Evolutionary conservation across 1,140 invertebrate species (phyloP).

Genomic region (Hesperophylax magnus): DNA sequence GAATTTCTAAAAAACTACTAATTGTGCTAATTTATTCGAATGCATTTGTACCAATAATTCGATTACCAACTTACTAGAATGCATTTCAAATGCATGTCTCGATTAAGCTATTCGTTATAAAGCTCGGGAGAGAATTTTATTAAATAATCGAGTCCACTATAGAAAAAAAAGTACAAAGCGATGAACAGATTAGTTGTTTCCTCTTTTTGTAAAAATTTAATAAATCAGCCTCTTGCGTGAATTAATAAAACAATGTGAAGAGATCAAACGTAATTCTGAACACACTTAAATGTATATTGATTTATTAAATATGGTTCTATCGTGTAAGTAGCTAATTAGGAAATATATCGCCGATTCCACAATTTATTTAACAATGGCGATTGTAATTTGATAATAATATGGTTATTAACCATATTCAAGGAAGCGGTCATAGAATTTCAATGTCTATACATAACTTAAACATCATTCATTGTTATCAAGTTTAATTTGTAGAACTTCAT

Average conservation of each 20-base stretch:
- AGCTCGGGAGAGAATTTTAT: slow-evolving; percentile 10
- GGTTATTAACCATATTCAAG: not conserved
- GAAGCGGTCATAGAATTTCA: no score
- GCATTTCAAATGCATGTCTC: no score
- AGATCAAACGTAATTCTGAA: slow-evolving; percentile 4
- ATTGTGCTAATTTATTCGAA: no score
- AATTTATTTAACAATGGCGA: not conserved
- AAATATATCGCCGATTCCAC: not conserved
- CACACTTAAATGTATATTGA: not conserved
- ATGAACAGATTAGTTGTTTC: not conserved
- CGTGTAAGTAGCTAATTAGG: slow-evolving; percentile 6
- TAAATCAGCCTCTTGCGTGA: not conserved
- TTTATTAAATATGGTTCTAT: slow-evolving; percentile 3
- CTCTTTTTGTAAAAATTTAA: not conserved
- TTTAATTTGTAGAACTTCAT: no score
- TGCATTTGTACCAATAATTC: no score
- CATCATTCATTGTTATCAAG: no score
- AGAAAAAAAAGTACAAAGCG: not conserved
- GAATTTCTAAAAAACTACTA: no score
- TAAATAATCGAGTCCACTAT: not conserved
- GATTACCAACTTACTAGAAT: no score
- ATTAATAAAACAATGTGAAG: not conserved
- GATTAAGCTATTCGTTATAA: not conserved
- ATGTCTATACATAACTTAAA: no score
- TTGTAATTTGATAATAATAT: slow-evolving; percentile 7